A percentile compares a stretch with the other conserved stretches of the same genome.
phyloP scores from a whole-genome alignment of 2,113 vertebrate species.

The Perca schrenkii region DNA sequence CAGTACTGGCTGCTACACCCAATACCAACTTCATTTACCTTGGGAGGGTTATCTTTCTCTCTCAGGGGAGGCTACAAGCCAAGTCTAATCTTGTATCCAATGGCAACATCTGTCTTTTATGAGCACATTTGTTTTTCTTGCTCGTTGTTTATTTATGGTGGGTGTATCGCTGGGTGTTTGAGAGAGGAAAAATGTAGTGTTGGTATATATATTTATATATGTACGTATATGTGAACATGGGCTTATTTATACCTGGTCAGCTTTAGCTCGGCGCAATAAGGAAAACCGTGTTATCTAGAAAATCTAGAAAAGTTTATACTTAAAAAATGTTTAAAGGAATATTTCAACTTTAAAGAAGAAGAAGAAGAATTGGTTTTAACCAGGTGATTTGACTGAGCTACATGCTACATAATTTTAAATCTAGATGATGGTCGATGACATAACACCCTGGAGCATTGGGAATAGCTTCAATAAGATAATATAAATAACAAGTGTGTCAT shows the following conservation, averaged over 20 bases:
- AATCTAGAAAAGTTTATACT: too few relatives aligned
- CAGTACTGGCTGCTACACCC: conserved; percentile 57
- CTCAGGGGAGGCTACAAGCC: conserved; percentile 60
- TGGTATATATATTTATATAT: conserved; percentile 13
- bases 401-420: background rate
- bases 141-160: conserved; percentile 56
- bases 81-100: conserved; percentile 63
- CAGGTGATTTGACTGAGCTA: background rate
- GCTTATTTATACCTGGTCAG: conserved; percentile 15
- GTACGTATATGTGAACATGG: conserved; percentile 13
- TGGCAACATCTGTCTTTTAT: conserved; percentile 74
- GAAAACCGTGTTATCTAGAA: background rate
- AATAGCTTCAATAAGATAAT: background rate
- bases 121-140: conserved; percentile 68
- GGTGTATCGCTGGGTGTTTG: conserved; percentile 31
- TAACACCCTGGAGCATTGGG: background rate
- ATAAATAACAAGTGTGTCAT: background rate
- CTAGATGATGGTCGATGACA: background rate
- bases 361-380: background rate
- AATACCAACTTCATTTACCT: conserved; percentile 58
- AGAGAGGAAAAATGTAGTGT: conserved; percentile 33
- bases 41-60: conserved; percentile 62
- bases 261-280: background rate
- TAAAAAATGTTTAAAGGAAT: too few relatives aligned
- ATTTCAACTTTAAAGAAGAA: too few relatives aligned